These are phyloP conservation scores for Planococcus citri DNA, from an alignment of 1,140 invertebrate species.

Conservation along the genomic window DNA sequence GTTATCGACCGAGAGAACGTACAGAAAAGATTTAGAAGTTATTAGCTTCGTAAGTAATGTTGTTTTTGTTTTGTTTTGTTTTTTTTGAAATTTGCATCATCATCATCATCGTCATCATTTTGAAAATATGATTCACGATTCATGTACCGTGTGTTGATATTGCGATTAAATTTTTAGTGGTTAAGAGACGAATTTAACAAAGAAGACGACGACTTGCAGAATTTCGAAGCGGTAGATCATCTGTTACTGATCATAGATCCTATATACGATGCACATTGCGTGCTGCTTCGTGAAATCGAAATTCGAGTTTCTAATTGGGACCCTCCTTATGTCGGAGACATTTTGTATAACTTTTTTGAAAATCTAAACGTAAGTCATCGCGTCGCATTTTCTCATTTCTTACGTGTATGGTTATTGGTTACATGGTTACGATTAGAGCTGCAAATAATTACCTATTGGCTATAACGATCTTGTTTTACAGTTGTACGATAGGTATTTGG, in stretches of 20 bases:
- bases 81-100: too few species aligned
- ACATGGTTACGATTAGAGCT: too few species aligned
- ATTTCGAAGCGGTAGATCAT: slow-evolving; percentile 34
- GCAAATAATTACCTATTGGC: background rate
- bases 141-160: background rate
- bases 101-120: background rate
- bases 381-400: background rate
- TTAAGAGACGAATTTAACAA: slow-evolving; percentile 52
- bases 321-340: slow-evolving; percentile 45
- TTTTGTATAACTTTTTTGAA: slow-evolving; percentile 49
- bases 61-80: background rate
- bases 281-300: slow-evolving; percentile 55
- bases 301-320: slow-evolving; percentile 49
- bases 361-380: slow-evolving; percentile 39
- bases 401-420: background rate
- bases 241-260: slow-evolving; percentile 49
- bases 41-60: slow-evolving; percentile 59
- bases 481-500: slow-evolving; percentile 70
- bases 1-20: slow-evolving; percentile 89
- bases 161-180: slow-evolving; percentile 42
- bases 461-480: slow-evolving; percentile 36
- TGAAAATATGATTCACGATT: slow-evolving; percentile 12
- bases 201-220: slow-evolving; percentile 43
- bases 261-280: slow-evolving; percentile 49
- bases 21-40: slow-evolving; percentile 87